phyloP scores from a whole-genome alignment of 1,140 invertebrate genomes.

The Paralvinella palmiformis region DNA sequence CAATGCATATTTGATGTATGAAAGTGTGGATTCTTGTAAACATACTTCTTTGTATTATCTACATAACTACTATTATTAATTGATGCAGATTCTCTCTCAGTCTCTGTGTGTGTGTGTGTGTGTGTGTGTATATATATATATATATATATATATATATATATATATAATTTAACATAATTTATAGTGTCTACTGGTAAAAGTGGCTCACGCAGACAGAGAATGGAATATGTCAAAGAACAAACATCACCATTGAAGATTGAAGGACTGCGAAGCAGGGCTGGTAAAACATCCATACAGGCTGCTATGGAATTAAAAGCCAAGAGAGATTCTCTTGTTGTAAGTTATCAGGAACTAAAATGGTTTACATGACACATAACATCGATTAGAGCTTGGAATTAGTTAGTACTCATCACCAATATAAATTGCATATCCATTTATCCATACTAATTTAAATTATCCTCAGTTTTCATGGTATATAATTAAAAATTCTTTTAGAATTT shows the following conservation, averaged over 20 bases:
- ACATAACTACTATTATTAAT: too few species aligned
- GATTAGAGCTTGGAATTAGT: not conserved
- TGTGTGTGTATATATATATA: slow-evolving; percentile 12
- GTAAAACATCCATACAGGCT: slow-evolving; percentile 38
- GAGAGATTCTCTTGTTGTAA: slow-evolving; percentile 24
- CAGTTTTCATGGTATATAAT: not conserved
- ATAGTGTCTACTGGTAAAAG: not conserved
- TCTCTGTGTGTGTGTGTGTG: slow-evolving; percentile 13
- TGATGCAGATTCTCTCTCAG: too few species aligned
- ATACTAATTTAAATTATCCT: not conserved
- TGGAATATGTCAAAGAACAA: slow-evolving; percentile 11
- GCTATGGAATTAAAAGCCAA: slow-evolving; percentile 46
- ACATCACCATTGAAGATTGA: slow-evolving; percentile 26
- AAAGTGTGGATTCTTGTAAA: too few species aligned
- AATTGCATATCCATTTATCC: not conserved
- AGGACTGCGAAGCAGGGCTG: slow-evolving; percentile 28
- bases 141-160: slow-evolving; percentile 5
- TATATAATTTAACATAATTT: not conserved
- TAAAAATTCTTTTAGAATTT: not conserved
- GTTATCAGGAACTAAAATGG: not conserved
- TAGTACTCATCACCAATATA: not conserved
- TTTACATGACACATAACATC: not conserved
- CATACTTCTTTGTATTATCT: too few species aligned
- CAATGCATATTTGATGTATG: too few species aligned
- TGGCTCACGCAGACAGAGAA: not conserved